Evolutionary conservation across 2,113 vertebrate species (phyloP).

Genomic region (Platysternon megacephalum): DNA sequence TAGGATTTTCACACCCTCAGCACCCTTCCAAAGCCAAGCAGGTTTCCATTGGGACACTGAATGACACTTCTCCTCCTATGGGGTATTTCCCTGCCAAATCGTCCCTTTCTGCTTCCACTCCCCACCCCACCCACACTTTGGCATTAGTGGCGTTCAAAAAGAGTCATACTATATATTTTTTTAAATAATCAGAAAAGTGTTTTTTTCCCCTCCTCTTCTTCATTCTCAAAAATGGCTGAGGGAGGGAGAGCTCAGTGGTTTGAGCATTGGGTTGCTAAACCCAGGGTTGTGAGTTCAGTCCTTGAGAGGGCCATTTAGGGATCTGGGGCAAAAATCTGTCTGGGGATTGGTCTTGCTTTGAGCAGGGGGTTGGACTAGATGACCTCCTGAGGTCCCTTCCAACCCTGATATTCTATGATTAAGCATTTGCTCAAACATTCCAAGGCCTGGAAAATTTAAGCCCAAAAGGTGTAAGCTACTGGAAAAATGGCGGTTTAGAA

Average conservation of each 20-base stretch:
- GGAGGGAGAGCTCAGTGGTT: no score
- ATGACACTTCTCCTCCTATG: background rate
- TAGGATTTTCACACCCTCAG: background rate
- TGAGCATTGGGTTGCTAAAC: no score
- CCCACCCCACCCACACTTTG: fast-evolving
- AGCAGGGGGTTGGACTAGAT: no score
- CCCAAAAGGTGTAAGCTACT: background rate
- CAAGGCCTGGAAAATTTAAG: background rate
- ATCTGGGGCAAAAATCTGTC: no score
- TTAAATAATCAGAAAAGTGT: background rate
- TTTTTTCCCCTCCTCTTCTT: background rate
- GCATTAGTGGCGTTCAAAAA: background rate
- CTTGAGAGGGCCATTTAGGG: no score
- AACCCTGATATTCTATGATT: no score
- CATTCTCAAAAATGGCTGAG: background rate
- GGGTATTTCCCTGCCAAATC: background rate
- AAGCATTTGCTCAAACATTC: background rate
- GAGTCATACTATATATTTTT: fast-evolving
- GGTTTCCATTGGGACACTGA: background rate
- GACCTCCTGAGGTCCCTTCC: no score
- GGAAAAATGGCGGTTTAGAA: fast-evolving
- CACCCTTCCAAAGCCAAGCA: background rate
- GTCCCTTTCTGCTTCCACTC: fast-evolving
- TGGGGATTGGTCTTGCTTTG: no score
- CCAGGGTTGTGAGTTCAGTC: no score